Conservation (phyloP, 1,140 invertebrate species). For the roundworm (Caenorhabditis elegans) region WBcel235 BX284605.5:7181001-7181500, state of each 20-base stretch:
- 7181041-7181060: slow-evolving; percentile 48
- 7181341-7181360: slow-evolving; percentile 79
- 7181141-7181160: slow-evolving; percentile 64
- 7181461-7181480: neutral
- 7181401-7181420: slow-evolving; percentile 60
- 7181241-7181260: slow-evolving; percentile 81
- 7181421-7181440: slow-evolving; percentile 56
- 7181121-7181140: slow-evolving; percentile 66
- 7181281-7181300: slow-evolving; percentile 73
- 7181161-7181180: slow-evolving; percentile 74
- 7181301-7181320: slow-evolving; percentile 70
- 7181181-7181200: slow-evolving; percentile 96
- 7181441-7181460: slow-evolving; percentile 12
- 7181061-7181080: slow-evolving; percentile 41
- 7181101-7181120: slow-evolving; percentile 42
- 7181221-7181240: slow-evolving; percentile 70
- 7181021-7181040: slow-evolving; percentile 34
- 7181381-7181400: slow-evolving; percentile 89
- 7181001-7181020: slow-evolving; percentile 60
- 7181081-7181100: slow-evolving; percentile 11
- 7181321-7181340: slow-evolving; percentile 63
- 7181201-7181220: slow-evolving; percentile 94
- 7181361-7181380: slow-evolving; percentile 95
- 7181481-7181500: slow-evolving; percentile 28
- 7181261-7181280: slow-evolving; percentile 74